Base-by-base conservation (phyloP, 2,113 vertebrate genomes). In the Seriola aureovittata region DNA sequence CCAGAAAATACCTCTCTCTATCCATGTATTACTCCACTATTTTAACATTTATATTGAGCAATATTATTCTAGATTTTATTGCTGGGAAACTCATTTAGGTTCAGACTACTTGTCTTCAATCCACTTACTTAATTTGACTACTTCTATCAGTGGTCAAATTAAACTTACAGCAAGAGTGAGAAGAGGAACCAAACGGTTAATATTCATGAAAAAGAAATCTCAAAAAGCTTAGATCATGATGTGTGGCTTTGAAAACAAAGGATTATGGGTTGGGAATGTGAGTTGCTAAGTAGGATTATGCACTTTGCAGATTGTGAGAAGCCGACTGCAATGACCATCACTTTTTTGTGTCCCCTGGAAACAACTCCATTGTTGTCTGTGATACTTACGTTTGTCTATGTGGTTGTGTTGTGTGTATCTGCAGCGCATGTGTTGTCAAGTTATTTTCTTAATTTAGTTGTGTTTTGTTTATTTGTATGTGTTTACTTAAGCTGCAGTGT, bases 201-300 rank as follows among this genome's bases (percentile, higher is more conserved):
- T 69, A 40, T 73, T 71, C 67, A 59, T 79, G 64, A 89, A 80
- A 77, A 19, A 46, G 44, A 89, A 74, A 80, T 80, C 17, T 87
- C 75, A 74, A 46, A 88, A 60, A 75, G 77, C 71, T 73, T n/a
- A 46, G 84, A 70, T 87, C 71, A 54, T 25, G 52, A 84, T 80
- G 72, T 60, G 73, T 52, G 60, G 63, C 76, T 92, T 77, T 85
- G 81, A 90, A 89, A 70, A 87, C 7, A 82, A 67, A 71, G 34
- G 58, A 55, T 60, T 38, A 68, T 8, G 57, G 44, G 63, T 34
- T 21, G 29, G 57, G 14, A 48, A 42, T 81, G 23, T 1, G 25
- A 79, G 71, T 65, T 87, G 62, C 75, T 80, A 74, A 62, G 75
- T 54, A 63, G 68, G 52, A 72, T 54, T 58, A 77, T 62, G 40